Conservation (phyloP, 2,113 vertebrate species). For the human region DNA sequence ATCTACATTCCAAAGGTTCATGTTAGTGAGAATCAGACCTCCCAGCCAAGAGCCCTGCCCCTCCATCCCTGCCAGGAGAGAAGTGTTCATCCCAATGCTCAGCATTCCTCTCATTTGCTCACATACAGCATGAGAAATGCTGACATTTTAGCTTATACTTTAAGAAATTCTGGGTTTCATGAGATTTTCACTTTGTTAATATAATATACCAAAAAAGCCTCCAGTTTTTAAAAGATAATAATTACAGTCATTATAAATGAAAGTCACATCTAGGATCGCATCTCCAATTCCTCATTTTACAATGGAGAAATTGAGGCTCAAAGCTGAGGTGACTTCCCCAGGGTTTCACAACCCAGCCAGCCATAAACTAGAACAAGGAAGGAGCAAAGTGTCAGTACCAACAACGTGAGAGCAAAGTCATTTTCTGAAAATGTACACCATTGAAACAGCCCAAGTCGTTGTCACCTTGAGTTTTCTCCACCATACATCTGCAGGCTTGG, state of each 20-base stretch:
- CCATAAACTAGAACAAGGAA: neutral
- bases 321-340: neutral
- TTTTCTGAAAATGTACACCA: neutral
- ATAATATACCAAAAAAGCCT: neutral
- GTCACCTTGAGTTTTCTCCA: neutral
- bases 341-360: neutral
- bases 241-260: neutral
- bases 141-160: neutral
- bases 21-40: neutral
- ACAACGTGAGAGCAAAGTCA: neutral
- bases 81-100: neutral
- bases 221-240: neutral
- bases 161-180: neutral
- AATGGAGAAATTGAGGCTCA: neutral
- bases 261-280: neutral
- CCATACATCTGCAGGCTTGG: neutral
- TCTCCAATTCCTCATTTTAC: neutral
- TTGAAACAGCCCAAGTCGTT: neutral
- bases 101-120: neutral
- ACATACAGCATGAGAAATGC: neutral
- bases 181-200: neutral
- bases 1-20: neutral
- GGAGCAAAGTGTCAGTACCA: accelerated
- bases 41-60: neutral
- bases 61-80: neutral